Conservation (phyloP, 2,888 invertebrate species). For the Hyalella azteca region DNA sequence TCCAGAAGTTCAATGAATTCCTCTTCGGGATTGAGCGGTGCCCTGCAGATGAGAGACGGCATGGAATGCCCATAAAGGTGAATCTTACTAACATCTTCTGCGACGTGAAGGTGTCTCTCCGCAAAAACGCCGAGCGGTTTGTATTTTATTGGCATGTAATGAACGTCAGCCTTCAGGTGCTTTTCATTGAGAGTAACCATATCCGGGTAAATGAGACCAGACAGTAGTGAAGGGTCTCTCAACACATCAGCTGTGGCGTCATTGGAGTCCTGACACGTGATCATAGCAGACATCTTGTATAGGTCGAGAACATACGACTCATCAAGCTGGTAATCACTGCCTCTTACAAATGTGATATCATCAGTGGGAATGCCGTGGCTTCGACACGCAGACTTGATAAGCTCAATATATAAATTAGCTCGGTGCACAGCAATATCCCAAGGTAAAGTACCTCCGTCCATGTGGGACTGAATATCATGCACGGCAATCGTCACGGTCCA, state of each 20-base stretch:
- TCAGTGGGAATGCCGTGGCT: constrained; percentile 92
- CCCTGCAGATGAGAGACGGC: constrained; percentile 48
- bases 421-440: constrained; percentile 44
- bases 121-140: constrained; percentile 97
- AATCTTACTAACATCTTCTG: constrained; percentile 66
- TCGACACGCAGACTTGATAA: constrained; percentile 91
- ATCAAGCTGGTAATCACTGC: constrained; percentile 53
- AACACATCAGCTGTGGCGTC: constrained; percentile 99
- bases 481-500: constrained; percentile 50
- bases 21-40: constrained; percentile 76
- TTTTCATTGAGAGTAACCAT: constrained; percentile 96
- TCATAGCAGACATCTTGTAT: constrained; percentile 85
- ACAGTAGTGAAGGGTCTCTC: constrained; percentile 92
- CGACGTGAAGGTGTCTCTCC: constrained; percentile 92
- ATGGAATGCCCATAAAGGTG: constrained; percentile 43
- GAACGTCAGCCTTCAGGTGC: constrained; percentile 97
- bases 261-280: constrained; percentile 97
- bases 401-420: constrained; percentile 46
- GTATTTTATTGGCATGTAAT: constrained; percentile 99
- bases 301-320: constrained; percentile 91
- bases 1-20: constrained; percentile 97
- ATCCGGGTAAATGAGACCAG: constrained; percentile 92
- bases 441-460: constrained; percentile 46
- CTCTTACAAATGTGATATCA: constrained; percentile 92
- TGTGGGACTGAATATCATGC: constrained; percentile 48